Conservation (phyloP, 30 jellyfish, hydroid and myxozoan species). For the Catostylus mosaicus region DNA sequence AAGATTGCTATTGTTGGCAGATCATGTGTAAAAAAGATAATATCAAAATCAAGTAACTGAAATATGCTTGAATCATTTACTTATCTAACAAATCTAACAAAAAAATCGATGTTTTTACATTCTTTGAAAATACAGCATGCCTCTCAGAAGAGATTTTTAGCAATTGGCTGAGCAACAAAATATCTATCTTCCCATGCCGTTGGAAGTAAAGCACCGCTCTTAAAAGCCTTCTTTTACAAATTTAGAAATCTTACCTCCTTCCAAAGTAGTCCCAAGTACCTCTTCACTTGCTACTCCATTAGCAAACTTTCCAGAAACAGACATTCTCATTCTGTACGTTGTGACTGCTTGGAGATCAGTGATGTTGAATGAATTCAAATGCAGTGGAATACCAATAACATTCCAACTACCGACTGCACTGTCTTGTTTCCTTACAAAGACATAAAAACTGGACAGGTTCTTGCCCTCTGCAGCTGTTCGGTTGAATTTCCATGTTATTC, state of each 20-base stretch:
- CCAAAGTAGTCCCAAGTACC: slow-evolving; percentile 12
- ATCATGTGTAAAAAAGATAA: too few species aligned
- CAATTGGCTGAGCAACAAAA: too few species aligned
- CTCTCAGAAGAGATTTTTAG: too few species aligned
- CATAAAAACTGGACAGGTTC: slow-evolving; percentile 19
- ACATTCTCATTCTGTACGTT: slow-evolving; percentile 17
- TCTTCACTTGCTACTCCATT: slow-evolving; percentile 23
- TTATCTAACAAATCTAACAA: too few species aligned
- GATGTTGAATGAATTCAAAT: not conserved
- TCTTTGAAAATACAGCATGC: too few species aligned
- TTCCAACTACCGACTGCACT: not conserved
- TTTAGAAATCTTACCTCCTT: slow-evolving; percentile 17
- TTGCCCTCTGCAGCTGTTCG: not conserved
- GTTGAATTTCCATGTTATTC: slow-evolving; percentile 5
- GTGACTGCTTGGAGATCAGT: slow-evolving; percentile 27
- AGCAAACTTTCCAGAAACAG: slow-evolving; percentile 15
- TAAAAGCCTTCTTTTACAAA: too few species aligned
- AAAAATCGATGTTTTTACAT: too few species aligned
- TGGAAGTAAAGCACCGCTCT: too few species aligned
- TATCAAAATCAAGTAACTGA: too few species aligned
- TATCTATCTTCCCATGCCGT: too few species aligned
- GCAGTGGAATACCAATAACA: slow-evolving; percentile 7
- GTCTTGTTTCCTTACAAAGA: not conserved
- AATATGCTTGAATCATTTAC: too few species aligned
- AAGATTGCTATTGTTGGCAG: too few species aligned